Evolutionary conservation across 2,888 invertebrate genomes (phyloP).

Genomic region (Micoletzkya japonica): DNA sequence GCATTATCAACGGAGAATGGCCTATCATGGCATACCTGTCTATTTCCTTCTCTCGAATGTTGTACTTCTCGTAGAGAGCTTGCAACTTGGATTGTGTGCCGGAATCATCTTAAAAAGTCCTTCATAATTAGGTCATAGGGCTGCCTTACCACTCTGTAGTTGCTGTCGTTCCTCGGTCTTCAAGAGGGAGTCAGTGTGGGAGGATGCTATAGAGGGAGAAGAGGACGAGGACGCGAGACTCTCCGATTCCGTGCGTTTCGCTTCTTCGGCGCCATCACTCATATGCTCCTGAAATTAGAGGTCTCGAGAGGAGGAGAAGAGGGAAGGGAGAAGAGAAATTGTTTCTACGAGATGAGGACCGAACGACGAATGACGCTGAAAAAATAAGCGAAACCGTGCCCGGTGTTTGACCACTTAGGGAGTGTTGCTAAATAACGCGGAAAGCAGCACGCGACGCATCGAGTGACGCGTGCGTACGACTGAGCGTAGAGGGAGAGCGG

Average conservation of each 20-base stretch:
- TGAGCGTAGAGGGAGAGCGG: no score
- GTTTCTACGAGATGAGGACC: no score
- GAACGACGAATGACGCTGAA: not conserved
- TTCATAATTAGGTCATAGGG: constrained; percentile 8
- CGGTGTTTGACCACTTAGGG: no score
- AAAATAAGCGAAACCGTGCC: no score
- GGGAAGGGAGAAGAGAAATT: not conserved
- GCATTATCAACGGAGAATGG: not conserved
- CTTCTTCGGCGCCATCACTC: constrained; percentile 15
- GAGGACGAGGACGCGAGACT: constrained; percentile 18
- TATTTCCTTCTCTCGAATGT: constrained; percentile 40
- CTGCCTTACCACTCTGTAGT: no score
- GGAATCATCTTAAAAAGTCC: constrained; percentile 4
- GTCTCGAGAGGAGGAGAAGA: not conserved
- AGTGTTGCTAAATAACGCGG: no score
- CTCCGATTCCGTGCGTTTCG: no score
- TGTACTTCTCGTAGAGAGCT: constrained; percentile 39
- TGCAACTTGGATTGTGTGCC: constrained; percentile 5
- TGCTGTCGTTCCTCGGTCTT: constrained; percentile 1
- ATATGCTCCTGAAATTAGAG: no score
- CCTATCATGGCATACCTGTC: constrained; percentile 31
- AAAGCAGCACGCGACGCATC: constrained; percentile 13
- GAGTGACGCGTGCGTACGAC: constrained; percentile 3
- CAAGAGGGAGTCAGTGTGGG: not conserved
- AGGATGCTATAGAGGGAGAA: constrained; percentile 5